Conservation (phyloP, 2,888 invertebrate species). For the Orthosia gothica region DNA sequence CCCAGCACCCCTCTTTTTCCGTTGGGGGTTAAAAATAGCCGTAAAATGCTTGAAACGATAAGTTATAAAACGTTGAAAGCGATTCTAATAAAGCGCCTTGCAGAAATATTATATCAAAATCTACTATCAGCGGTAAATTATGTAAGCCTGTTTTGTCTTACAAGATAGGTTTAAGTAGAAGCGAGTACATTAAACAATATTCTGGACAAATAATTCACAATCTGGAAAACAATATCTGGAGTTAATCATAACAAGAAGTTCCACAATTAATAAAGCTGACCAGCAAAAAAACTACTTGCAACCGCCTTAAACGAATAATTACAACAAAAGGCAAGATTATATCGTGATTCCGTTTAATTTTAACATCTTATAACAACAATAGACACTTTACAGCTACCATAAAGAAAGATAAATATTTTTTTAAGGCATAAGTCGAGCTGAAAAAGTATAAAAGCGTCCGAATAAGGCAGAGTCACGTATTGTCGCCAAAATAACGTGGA, state of each 20-base stretch:
- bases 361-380: slow-evolving; percentile 75
- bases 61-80: neutral
- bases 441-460: slow-evolving; percentile 73
- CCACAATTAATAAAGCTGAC: neutral
- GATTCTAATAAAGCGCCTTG: slow-evolving; percentile 1
- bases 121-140: neutral
- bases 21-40: neutral
- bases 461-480: slow-evolving; percentile 86
- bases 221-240: too few relatives aligned
- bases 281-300: neutral
- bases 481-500: slow-evolving; percentile 86
- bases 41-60: neutral
- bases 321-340: slow-evolving; percentile 40
- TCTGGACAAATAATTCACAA: neutral
- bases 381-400: slow-evolving; percentile 78
- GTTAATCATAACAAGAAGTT: neutral
- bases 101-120: slow-evolving; percentile 16
- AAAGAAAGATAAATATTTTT: slow-evolving; percentile 76
- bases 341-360: slow-evolving; percentile 48
- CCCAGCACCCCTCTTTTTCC: too few relatives aligned
- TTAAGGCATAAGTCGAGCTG: slow-evolving; percentile 75
- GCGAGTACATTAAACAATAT: neutral
- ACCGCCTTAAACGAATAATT: slow-evolving; percentile 29
- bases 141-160: neutral
- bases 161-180: neutral